Percentiles rank a stretch among this genome's conserved stretches.
phyloP scores from a whole-genome alignment of 2,113 vertebrate species.

The Fukomys damarensis region DNA sequence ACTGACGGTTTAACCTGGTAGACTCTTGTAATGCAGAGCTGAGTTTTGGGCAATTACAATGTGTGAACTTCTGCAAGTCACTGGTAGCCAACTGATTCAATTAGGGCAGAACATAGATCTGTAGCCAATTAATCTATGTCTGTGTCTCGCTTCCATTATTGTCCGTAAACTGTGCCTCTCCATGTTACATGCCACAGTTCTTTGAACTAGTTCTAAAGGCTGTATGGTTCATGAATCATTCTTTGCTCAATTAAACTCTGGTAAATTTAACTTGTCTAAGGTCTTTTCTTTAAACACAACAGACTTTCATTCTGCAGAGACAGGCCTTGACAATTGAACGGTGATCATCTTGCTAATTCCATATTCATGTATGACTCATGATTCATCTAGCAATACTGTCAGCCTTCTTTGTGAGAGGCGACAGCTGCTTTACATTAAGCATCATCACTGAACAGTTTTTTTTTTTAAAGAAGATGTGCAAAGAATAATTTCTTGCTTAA shows the following conservation, averaged over 20 bases:
- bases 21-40: background rate
- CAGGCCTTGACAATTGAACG: constrained; percentile 26
- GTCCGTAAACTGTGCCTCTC: background rate
- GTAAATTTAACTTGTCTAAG: background rate
- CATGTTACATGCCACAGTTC: too few species aligned
- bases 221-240: background rate
- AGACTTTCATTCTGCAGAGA: background rate
- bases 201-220: background rate
- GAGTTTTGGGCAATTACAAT: background rate
- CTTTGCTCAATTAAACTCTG: background rate
- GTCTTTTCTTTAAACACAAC: constrained; percentile 4
- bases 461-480: background rate
- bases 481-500: constrained; percentile 13
- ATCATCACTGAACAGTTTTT: background rate
- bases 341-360: constrained; percentile 49
- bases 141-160: too few species aligned
- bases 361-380: constrained; percentile 45
- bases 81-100: background rate
- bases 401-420: background rate
- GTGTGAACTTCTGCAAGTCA: too few species aligned
- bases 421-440: constrained; percentile 53
- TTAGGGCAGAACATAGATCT: background rate
- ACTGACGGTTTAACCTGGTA: too few species aligned
- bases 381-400: background rate
- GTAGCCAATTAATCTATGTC: background rate